Conservation (phyloP, 1,140 invertebrate genomes). For the Dryas iulia region DNA sequence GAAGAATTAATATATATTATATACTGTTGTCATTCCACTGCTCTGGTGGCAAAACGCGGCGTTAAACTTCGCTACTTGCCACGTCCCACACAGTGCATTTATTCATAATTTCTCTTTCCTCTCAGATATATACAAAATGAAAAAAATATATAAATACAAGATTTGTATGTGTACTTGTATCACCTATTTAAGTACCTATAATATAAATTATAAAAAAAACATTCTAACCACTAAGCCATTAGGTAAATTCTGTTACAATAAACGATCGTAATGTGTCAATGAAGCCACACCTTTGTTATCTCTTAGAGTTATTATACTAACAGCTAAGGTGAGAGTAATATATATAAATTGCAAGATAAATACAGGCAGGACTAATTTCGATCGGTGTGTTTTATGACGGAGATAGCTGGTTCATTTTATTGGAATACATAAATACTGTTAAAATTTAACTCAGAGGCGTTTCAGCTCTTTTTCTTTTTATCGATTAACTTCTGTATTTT, state of each 20-base stretch:
- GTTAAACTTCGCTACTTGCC: too few relatives aligned
- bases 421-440: conserved; percentile 30
- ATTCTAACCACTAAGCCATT: not conserved
- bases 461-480: not conserved
- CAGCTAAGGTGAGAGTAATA: conserved; percentile 34
- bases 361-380: conserved; percentile 47
- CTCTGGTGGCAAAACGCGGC: too few relatives aligned
- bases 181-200: too few relatives aligned
- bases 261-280: conserved; percentile 2
- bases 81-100: too few relatives aligned
- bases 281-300: conserved; percentile 34
- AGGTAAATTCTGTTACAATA: not conserved
- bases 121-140: too few relatives aligned
- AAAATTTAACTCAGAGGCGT: not conserved
- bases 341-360: conserved; percentile 50
- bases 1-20: too few relatives aligned
- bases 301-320: conserved; percentile 48
- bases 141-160: too few relatives aligned
- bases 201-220: too few relatives aligned
- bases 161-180: too few relatives aligned
- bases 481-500: not conserved
- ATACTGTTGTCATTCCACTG: too few relatives aligned
- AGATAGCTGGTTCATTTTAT: conserved; percentile 30
- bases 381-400: conserved; percentile 34
- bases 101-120: too few relatives aligned